These are phyloP conservation scores for Ptychodera flava DNA, from an alignment of 35 echinoderm and acorn worm genomes.

Conservation along the genomic window DNA sequence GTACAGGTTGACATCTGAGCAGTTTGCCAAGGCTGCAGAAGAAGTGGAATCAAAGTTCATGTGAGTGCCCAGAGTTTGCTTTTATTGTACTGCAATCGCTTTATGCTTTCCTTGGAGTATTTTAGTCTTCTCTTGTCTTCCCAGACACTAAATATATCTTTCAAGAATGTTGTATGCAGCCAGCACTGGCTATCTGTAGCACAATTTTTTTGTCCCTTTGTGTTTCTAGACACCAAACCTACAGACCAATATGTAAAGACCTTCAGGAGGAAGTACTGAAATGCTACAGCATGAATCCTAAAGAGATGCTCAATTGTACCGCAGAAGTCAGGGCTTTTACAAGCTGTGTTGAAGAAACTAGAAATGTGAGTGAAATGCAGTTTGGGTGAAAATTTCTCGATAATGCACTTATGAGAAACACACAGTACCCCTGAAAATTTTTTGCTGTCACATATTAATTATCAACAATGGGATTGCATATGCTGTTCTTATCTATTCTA, in stretches of 20 bases:
- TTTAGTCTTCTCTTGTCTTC: too few species aligned
- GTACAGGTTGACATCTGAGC: slow-evolving; percentile 59
- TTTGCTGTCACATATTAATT: too few species aligned
- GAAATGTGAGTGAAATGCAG: slow-evolving; percentile 63
- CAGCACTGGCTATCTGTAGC: too few species aligned
- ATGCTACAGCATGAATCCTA: slow-evolving; percentile 73
- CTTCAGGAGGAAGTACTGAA: slow-evolving; percentile 68
- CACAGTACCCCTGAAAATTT: too few species aligned
- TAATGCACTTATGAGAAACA: too few species aligned
- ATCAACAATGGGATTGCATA: too few species aligned
- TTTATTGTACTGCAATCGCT: too few species aligned
- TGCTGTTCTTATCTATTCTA: too few species aligned
- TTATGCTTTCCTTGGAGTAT: too few species aligned
- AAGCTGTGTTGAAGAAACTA: slow-evolving; percentile 72
- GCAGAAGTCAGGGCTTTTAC: slow-evolving; percentile 84
- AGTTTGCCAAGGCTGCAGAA: slow-evolving; percentile 85
- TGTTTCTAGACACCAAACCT: slow-evolving; percentile 23
- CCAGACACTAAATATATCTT: too few species aligned
- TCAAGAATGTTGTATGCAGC: too few species aligned
- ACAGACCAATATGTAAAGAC: slow-evolving; percentile 67
- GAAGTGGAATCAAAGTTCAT: slow-evolving; percentile 97
- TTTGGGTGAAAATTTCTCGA: too few species aligned
- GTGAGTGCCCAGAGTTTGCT: slow-evolving; percentile 61
- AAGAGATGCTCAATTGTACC: slow-evolving; percentile 63
- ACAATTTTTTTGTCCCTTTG: background rate